Conservation (phyloP, 2,888 invertebrate species). For the Amphipoea oculea region DNA sequence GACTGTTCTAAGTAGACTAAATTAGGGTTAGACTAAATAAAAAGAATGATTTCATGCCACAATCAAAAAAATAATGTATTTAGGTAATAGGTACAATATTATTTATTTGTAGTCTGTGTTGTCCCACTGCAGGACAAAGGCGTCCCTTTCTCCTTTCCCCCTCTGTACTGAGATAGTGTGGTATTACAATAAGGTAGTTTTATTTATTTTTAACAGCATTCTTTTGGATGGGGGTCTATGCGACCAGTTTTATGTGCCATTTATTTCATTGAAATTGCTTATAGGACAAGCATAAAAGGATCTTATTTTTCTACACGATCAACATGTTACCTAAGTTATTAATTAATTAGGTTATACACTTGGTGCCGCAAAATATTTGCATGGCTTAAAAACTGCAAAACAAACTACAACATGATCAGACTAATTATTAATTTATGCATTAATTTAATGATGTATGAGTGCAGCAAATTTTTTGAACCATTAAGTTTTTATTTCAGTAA, state of each 20-base stretch:
- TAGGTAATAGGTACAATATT: neutral
- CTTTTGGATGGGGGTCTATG: neutral
- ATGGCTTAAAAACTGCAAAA: neutral
- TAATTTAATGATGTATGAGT: conserved; percentile 38
- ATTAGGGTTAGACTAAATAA: neutral
- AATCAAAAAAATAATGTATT: neutral
- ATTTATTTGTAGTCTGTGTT: no score
- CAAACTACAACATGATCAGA: conserved; percentile 11
- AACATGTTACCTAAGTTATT: neutral
- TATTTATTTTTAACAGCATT: neutral
- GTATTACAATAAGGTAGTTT: neutral
- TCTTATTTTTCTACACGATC: no score
- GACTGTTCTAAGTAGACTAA: no score
- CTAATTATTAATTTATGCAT: conserved; percentile 49
- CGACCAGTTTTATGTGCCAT: fast-evolving
- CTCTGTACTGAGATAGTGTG: no score
- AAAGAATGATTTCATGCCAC: neutral
- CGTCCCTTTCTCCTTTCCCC: neutral
- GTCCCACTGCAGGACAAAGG: neutral
- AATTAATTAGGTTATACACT: neutral
- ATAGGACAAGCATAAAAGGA: neutral
- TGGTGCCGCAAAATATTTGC: neutral
- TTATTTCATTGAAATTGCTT: neutral
- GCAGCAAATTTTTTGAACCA: neutral
- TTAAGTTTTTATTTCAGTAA: conserved; percentile 5